These are phyloP conservation scores for Melanotaenia duboulayi DNA, from an alignment of 2,113 vertebrate species.

Conservation along the genomic window DNA sequence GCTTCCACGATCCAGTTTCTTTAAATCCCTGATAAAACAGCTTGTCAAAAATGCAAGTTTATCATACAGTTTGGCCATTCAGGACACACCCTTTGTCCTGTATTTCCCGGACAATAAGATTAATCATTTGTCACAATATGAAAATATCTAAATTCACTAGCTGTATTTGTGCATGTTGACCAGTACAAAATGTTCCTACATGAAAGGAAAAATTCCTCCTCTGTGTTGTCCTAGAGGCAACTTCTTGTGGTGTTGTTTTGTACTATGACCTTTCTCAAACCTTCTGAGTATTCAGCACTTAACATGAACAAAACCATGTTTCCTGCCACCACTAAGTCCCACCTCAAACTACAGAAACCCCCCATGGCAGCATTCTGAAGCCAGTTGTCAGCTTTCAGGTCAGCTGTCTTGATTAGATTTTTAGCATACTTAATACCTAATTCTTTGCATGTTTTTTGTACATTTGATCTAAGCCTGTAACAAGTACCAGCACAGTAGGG, in stretches of 20 bases:
- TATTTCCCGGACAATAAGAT: conserved; percentile 11
- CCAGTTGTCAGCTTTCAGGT: conserved; percentile 11
- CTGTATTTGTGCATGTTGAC: neutral
- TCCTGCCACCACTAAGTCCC: conserved; percentile 54
- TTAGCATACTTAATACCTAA: neutral
- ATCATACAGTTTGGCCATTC: neutral
- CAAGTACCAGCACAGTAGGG: neutral
- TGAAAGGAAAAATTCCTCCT: conserved; percentile 16
- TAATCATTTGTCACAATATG: neutral
- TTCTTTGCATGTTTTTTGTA: conserved; percentile 5
- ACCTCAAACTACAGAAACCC: conserved; percentile 34
- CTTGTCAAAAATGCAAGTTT: conserved; percentile 5
- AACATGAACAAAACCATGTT: conserved; percentile 58
- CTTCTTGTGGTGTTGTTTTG: conserved; percentile 40
- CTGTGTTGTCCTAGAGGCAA: conserved; percentile 31
- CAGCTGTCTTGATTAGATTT: conserved; percentile 32
- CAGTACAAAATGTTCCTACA: neutral
- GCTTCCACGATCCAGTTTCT: conserved; percentile 19
- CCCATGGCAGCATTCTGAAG: conserved; percentile 11
- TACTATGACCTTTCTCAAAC: conserved; percentile 53
- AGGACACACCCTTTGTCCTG: conserved; percentile 1
- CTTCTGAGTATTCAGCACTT: conserved; percentile 53
- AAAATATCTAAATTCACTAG: neutral
- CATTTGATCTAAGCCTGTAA: conserved; percentile 2
- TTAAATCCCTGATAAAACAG: conserved; percentile 28